These are phyloP conservation scores for Coreoperca whiteheadi DNA, from an alignment of 2,113 vertebrate species.

Conservation along the genomic window DNA sequence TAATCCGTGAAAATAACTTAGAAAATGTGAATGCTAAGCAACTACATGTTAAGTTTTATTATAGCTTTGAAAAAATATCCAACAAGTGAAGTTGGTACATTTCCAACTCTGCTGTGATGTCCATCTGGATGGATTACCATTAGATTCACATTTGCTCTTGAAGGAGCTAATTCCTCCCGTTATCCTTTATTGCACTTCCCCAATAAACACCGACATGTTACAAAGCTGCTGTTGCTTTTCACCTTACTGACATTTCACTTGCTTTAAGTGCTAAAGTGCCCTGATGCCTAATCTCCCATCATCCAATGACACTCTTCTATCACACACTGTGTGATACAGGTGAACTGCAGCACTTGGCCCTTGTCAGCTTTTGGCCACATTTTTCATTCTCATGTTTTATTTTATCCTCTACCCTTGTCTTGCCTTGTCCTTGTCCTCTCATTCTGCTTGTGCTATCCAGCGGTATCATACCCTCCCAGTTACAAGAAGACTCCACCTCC, in stretches of 20 bases:
- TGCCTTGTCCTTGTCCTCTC: conserved; percentile 74
- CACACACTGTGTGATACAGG: conserved; percentile 57
- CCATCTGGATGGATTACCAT: conserved; percentile 64
- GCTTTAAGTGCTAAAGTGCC: conserved; percentile 40
- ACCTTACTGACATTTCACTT: conserved; percentile 43
- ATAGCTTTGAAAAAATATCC: conserved; percentile 14
- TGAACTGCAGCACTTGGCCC: conserved; percentile 49
- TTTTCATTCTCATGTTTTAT: conserved; percentile 68
- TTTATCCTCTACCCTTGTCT: conserved; percentile 70
- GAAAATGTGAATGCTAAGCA: not conserved
- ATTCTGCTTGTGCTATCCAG: conserved; percentile 72
- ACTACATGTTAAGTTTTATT: conserved; percentile 14
- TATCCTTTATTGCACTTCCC: conserved; percentile 52
- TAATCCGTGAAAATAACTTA: not conserved
- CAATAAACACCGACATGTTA: conserved; percentile 25
- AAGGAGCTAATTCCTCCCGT: conserved; percentile 51
- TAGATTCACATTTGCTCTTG: conserved; percentile 64
- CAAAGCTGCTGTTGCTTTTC: conserved; percentile 56
- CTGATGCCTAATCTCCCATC: conserved; percentile 44
- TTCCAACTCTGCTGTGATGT: conserved; percentile 48
- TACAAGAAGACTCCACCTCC: conserved; percentile 98
- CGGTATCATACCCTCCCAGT: conserved; percentile 91
- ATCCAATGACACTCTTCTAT: conserved; percentile 41
- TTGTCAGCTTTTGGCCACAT: conserved; percentile 67
- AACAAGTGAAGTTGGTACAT: conserved; percentile 27